Base-by-base conservation (phyloP, 2,888 invertebrate genomes). In the Therioaphis trifolii region DNA sequence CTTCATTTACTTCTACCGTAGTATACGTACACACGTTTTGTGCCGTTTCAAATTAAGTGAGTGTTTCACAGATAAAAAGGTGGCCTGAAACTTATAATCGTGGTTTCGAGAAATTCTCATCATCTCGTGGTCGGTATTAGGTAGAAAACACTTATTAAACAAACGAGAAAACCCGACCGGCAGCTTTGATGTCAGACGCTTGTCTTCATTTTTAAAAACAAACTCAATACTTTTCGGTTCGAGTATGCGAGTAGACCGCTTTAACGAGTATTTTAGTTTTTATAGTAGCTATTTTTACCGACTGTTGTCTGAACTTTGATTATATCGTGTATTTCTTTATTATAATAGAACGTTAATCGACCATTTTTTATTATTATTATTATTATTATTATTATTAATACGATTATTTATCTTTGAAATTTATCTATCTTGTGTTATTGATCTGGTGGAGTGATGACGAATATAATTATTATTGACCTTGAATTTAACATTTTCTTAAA, bases 121-220 rank as follows among this genome's bases (percentile, higher is more conserved):
- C 35, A n/a, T 40, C 11, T n/a, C 35, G 9, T 12, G n/a, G 66
- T n/a, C n/a, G 66, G 40, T 35, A 21, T 66, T 40, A 21, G n/a
- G n/a, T n/a, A 12, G 40, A n/a, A 66, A 66, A 66, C 66, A 40
- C 66, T 40, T 66, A n/a, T 40, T 66, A 66, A n/a, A 40, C 66
- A n/a, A 66, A 66, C 40, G 66, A 40, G 11, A n/a, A 40, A 9
- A 66, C 35, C 35, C 66, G 40, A 21, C 21, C 11, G 4, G 35
- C n/a, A 27, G 29, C 66, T 66, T 66, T 66, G 35, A 66, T 66
- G 66, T 35, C 66, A 18, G 21, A 9, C 55, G 29, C 63, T 29
- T 15, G 18, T 21, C 55, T 21, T 55, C 21, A 55, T 9, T 52
- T 52, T 52, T 7, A 18, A 52, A 52, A 52, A n/a, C 18, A 55